Evolutionary conservation across 2,888 invertebrate genomes (phyloP).

Genomic region (Kryphioiulus occultus): DNA sequence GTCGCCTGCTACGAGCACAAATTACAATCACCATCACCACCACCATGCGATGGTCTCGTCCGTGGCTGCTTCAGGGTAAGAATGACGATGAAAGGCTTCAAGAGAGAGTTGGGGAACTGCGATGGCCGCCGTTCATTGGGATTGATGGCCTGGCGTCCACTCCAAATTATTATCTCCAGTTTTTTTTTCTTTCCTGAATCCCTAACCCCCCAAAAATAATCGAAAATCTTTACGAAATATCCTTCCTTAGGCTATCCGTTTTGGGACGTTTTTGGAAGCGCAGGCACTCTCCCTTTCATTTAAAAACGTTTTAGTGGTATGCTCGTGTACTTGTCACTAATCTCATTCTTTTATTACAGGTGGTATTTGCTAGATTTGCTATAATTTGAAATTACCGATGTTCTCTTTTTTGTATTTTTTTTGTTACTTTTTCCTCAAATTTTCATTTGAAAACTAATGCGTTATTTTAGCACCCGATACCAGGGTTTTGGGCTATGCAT

Average conservation of each 20-base stretch:
- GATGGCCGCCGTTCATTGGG: background rate
- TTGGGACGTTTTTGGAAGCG: constrained; percentile 43
- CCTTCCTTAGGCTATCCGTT: constrained; percentile 41
- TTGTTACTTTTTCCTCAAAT: background rate
- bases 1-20: constrained; percentile 24
- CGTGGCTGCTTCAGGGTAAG: constrained; percentile 39
- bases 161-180: background rate
- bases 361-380: background rate
- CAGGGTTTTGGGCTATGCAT: constrained; percentile 23
- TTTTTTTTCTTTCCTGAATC: background rate
- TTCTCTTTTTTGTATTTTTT: background rate
- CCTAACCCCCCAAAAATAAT: constrained; percentile 26
- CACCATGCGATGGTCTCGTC: background rate
- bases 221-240: constrained; percentile 31
- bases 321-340: constrained; percentile 13
- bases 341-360: constrained; percentile 20
- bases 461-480: constrained; percentile 4
- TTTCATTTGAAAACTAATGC: constrained; percentile 28
- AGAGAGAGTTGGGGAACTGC: constrained; percentile 2
- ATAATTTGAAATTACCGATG: background rate
- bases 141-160: constrained; percentile 3
- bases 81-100: background rate
- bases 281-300: constrained; percentile 15
- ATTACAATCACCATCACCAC: background rate
- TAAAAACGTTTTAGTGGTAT: background rate